Evolutionary conservation across 2,113 vertebrate genomes (phyloP), one percentile per base, ranked within the genome.

Genomic region (Microcebus griseorufus): DNA sequence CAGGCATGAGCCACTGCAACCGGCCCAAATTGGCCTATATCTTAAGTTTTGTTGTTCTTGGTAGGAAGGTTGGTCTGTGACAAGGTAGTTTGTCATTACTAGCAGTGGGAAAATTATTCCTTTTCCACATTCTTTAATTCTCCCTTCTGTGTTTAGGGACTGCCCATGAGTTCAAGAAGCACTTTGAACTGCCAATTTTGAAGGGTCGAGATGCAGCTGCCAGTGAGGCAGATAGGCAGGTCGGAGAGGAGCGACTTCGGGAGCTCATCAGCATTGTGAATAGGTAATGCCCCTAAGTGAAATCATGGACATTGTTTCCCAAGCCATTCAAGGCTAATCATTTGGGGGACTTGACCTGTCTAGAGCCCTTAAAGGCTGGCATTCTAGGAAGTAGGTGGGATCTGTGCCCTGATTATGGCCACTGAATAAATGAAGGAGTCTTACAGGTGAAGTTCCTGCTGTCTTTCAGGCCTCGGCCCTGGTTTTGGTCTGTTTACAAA

Each of bases 191-290:
- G 89, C 99, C 99, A 48, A 99, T 99, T 96, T 98, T 99, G 76
- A 99, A 99, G 98, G 99, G 99, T 79, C 98, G 99, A 90, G 99
- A 99, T 45, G 99, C 99, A 0, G 99, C 99, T 84, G 99, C 99
- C 58, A 99, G 99, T 78, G 99, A 99, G 76, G 98, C 98, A 95
- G 99, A 99, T 32, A 97, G 99, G 84, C 98, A 98, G 64, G 97
- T 95, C 0, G 99, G 99, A 93, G 99, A 99, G 97, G 99, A 99
- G 92, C 99, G 99, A 78, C 99, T 99, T 29, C 99, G 99, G 96
- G 99, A 99, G 96, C 99, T 99, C 37, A 99, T 99, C 97, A 97
- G 99, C 95, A 99, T 99, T 23, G 99, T 99, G 93, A 99, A 99
- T 98, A 99, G 99, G 99, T 99, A 92, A 84, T 10, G 11, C 27